Evolutionary conservation across 2,888 invertebrate species (phyloP), one percentile per base, ranked within the genome.

Genomic region (Cryptocephalus primarius): DNA sequence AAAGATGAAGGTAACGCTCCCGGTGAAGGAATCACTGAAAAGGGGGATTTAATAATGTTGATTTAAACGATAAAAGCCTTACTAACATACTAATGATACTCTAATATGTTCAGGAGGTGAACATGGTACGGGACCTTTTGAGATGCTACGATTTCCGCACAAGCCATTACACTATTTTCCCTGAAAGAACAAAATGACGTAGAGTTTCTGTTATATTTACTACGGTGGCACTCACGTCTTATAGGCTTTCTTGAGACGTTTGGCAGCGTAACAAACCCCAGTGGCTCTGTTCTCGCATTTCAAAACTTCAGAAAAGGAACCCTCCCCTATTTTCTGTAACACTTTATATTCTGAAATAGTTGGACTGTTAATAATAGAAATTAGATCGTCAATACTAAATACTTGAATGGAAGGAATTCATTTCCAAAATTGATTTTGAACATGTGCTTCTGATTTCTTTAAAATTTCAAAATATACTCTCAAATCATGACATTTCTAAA

Each of bases 221-320:
- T n/a, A 10, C 42, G 11, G 22, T 31, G 9, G 9, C 11, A 42
- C 62, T 64, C 67, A 79, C 80, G 71, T 75, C 60, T 73, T 71
- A 64, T 78, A 82, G 48, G 67, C 66, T 60, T 77, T 78, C 60
- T 80, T 82, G 55, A 82, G 70, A 55, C 75, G 70, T 67, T 83
- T 83, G 41, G 79, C 81, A 8, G 83, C 83, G 62, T 74, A 78
- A 43, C 70, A 67, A 32, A 66, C 60, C 44, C 77, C 77, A 49
- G 75, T 76, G 54, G 67, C 64, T 49, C 74, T 70, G 54, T 79
- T 72, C 62, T 79, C 75, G 62, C 80, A 80, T 74, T 80, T 81
- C 50, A 81, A 64, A 32, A 83, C 83, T 60, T 81, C 80, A 1
- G 82, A 80, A 69, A 82, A 83, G 31, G 82, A 79, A 10, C 82